Percentiles rank a stretch among this genome's conserved stretches.
These are phyloP conservation scores for Polylopha cassiicola DNA, from an alignment of 2,888 invertebrate genomes.

Conservation along the genomic window DNA sequence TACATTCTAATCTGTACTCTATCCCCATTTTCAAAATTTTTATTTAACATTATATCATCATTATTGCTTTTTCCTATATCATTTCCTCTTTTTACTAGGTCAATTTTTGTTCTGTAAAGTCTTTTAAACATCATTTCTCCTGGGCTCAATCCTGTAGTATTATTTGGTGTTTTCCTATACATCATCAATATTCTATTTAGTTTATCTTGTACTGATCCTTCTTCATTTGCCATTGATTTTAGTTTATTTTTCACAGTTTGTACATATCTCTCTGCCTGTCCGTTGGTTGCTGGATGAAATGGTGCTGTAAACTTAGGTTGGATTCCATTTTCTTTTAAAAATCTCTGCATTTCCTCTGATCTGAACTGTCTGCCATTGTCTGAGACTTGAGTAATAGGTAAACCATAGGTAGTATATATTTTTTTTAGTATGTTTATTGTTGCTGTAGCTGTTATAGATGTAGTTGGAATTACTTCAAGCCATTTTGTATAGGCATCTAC, in stretches of 20 bases:
- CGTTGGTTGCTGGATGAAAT: too few species aligned
- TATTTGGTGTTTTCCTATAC: constrained; percentile 19
- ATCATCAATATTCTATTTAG: constrained; percentile 11
- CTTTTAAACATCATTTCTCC: constrained; percentile 22
- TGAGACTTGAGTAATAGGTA: constrained; percentile 18
- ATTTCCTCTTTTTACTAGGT: constrained; percentile 19
- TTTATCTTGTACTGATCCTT: constrained; percentile 16
- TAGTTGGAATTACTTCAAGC: too few species aligned
- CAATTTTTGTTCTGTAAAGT: constrained; percentile 19
- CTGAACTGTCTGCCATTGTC: constrained; percentile 23
- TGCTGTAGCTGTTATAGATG: constrained; percentile 14
- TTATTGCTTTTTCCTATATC: too few species aligned
- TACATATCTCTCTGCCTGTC: too few species aligned
- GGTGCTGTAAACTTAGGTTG: too few species aligned
- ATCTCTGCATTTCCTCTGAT: constrained; percentile 21
- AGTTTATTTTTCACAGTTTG: constrained; percentile 20
- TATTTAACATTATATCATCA: constrained; percentile 3
- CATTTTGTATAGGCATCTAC: constrained; percentile 21
- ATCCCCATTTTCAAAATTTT: too few species aligned
- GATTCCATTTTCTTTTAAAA: too few species aligned
- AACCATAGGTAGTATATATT: too few species aligned
- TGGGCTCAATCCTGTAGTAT: constrained; percentile 17
- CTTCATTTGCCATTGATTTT: constrained; percentile 15
- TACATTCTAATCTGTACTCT: constrained; percentile 21
- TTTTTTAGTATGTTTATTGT: constrained; percentile 18